Base-by-base conservation (phyloP, 2,888 invertebrate genomes). In the Siphlonurus alternatus region DNA sequence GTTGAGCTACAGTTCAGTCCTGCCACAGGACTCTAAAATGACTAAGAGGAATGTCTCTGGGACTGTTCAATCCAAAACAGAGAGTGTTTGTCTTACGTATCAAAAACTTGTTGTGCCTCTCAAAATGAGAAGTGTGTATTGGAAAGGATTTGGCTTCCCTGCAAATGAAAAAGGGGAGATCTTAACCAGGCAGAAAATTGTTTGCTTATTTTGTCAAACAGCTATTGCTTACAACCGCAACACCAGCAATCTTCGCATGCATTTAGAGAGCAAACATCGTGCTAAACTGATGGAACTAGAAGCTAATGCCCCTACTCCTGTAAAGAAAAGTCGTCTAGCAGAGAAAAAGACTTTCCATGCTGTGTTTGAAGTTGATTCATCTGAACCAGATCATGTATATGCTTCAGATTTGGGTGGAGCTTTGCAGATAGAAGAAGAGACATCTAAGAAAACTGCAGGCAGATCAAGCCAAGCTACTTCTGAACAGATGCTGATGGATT, bases 131-230 rank as follows among this genome's bases (percentile, higher is more conserved):
- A 78, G 78, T 65, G 76, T 78, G 61, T 79, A 79, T 67, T 79
- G 79, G 79, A 78, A 78, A 69, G 78, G 75, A 68, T 79, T 78
- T 70, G 79, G 79, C 10, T 79, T 79, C 70, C 79, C 79, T 51
- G 79, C 78, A 0, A 74, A 75, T 2, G 77, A 77, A n/a, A 74
- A 76, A 1, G 77, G 77, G 2, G 75, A 75, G 25, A 76, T 77
- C 63, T 67, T 69, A 19, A 68, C 69, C 19, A 67, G 76, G 71
- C 73, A 76, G 0, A 78, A 78, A 69, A 78, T 78, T 20, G 76
- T 79, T 53, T 79, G 79, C 65, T 74, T 77, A 54, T 65, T 79
- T 1, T 79, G 79, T 67, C 77, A 77, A 67, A 76, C 76, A 2
- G 78, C 78, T 66, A 78, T 79, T 63, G 76, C 77, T 0, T 79